Base-by-base conservation (phyloP, 2,888 invertebrate genomes). In the Habroteleia sp. region DNA sequence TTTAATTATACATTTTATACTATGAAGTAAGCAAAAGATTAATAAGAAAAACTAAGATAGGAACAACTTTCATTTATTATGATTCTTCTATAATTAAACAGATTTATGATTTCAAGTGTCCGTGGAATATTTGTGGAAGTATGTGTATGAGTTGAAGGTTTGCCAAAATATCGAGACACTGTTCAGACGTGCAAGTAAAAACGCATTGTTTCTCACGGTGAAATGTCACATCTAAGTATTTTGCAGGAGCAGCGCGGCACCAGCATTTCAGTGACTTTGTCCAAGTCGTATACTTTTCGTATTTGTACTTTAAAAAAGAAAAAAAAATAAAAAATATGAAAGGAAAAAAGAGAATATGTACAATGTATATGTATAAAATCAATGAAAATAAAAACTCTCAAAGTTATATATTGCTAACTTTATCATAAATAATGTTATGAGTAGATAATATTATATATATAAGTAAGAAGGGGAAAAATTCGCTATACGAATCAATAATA, bases 191-290 rank as follows among this genome's bases (percentile, higher is more conserved):
- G 68, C 58, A 69, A 68, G 37, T 29, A 41, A 33, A 52, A 39
- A 37, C 17, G 10, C 31, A 52, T 37, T 69, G 77, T 79, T 82
- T 82, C 74, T 79, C 77, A 79, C 78, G 63, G 78, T 81, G 78
- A 68, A 78, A 79, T 81, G 80, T 85, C 81, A 82, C 83, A 82
- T 84, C 83, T 85, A 84, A 87, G 85, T 87, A 84, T 87, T 87
- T 87, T 88, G 82, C 87, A 87, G 87, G 87, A 86, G 86, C 87
- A 83, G 87, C 80, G 81, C 84, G 84, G 82, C 87, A 84, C 84
- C 85, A 80, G 81, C 84, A 81, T 83, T 80, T 83, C 79, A 80
- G 82, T 81, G 81, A 82, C 80, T 80, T 79, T 76, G 73, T 82
- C 79, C 80, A 77, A 79, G 79, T 63, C 41, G 74, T 77, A 81